Base-by-base conservation (phyloP, 1,140 invertebrate genomes). In the Tetragonula clypearis region DNA sequence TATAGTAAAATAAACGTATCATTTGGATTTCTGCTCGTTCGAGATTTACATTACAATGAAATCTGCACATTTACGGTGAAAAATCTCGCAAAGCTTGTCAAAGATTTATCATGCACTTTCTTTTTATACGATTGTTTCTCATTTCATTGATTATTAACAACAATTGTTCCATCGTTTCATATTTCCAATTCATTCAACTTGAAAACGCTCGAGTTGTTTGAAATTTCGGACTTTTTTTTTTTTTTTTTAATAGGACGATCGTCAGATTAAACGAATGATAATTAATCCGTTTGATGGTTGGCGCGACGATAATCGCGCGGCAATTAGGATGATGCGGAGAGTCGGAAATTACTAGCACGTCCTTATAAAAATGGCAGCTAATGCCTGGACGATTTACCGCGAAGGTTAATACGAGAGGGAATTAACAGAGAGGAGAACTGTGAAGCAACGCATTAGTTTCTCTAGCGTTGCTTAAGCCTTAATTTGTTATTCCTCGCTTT, bases 361-460 rank as follows among this genome's bases (percentile, higher is more conserved):
- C 21, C 23, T 62, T 62, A 21, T 66, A 76, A 82, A 76, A 82
- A 76, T 56, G 30, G 56, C n/a, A 56, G 62, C 53, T 77, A 77
- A 82, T 82, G 73, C 53, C 12, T 66, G 73, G 58, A 83, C 65
- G 74, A 83, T 83, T 83, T 77, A 78, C 62, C 55, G 19, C 65
- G 23, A 75, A 55, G 53, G 35, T 78, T 62, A 69, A 77, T 76
- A 66, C 74, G 53, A 26, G 62, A 76, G 55, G 35, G 58, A 75
- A 82, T 82, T 65, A 75, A 55, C 49, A 17, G 81, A 49, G 60
- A 49, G 60, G 12, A 41, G 75, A 76, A 55, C 55, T 78, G 68
- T 65, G 2, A 12, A 26, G 30, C n/a, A 66, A 68, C 53, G 19
- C 53, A 41, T 77, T 58, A 77, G 81, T 69, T 56, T 83, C 53